These are phyloP conservation scores for Apotomis capreana DNA, from an alignment of 2,888 invertebrate species.

Conservation along the genomic window DNA sequence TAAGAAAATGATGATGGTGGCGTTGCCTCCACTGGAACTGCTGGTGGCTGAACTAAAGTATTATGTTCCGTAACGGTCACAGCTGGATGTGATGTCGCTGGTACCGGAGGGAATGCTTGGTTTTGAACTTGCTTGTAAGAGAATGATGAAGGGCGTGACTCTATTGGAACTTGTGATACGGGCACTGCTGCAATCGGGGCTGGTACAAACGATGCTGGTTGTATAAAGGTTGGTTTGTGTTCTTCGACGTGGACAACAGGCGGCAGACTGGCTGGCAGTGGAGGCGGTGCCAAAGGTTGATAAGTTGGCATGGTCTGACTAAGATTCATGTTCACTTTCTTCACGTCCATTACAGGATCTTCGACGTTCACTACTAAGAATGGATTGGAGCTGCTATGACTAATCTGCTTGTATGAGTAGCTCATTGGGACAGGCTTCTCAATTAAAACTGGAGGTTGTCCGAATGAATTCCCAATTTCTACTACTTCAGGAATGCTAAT, in stretches of 20 bases:
- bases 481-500: neutral
- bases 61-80: neutral
- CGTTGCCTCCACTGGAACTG: neutral
- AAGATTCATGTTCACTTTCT: conserved; percentile 3
- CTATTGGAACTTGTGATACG: conserved; percentile 10
- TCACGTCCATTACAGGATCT: conserved; percentile 28
- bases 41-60: neutral
- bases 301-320: neutral
- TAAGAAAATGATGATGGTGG: conserved; percentile 19
- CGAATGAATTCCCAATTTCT: neutral
- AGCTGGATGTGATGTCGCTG: neutral
- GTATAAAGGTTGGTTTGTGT: conserved; percentile 44
- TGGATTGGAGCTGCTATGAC: conserved; percentile 44
- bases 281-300: neutral
- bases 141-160: neutral
- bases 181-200: conserved; percentile 47
- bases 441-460: conserved; percentile 9
- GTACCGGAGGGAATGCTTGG: neutral
- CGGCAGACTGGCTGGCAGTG: neutral
- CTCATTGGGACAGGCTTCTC: conserved; percentile 31
- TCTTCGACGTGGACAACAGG: neutral
- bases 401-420: conserved; percentile 46
- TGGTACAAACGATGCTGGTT: conserved; percentile 44
- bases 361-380: conserved; percentile 47
- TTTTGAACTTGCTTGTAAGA: conserved; percentile 5